These are phyloP conservation scores for Oncorhynchus kisutch DNA, from an alignment of 2,113 vertebrate genomes.

Conservation along the genomic window DNA sequence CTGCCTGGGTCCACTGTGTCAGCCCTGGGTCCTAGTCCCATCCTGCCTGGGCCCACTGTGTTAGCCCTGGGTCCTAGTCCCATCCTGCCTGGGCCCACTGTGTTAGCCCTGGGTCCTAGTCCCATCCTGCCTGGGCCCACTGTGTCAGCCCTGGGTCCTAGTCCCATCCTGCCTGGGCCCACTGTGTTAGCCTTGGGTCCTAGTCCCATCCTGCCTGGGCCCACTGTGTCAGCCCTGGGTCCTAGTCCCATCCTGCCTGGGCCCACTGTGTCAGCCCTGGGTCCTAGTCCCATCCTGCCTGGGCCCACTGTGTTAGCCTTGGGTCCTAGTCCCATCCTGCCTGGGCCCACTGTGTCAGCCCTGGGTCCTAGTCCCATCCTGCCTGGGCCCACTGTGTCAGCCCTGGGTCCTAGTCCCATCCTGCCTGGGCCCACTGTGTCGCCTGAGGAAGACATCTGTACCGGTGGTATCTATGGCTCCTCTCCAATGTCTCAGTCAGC, in stretches of 20 bases:
- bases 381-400: background rate
- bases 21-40: background rate
- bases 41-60: too few species aligned
- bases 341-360: background rate
- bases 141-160: background rate
- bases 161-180: slow-evolving; percentile 4
- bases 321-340: background rate
- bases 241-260: background rate
- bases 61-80: background rate
- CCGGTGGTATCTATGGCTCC: slow-evolving; percentile 4
- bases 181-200: background rate
- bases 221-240: background rate
- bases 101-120: background rate
- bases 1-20: too few species aligned
- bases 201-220: too few species aligned
- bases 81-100: too few species aligned
- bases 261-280: background rate
- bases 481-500: background rate
- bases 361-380: background rate
- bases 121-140: background rate
- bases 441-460: background rate
- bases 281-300: background rate
- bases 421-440: background rate
- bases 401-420: slow-evolving; percentile 30
- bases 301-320: background rate